Conservation (phyloP, 2,888 invertebrate species). For the Ichneumon xanthorius region DNA sequence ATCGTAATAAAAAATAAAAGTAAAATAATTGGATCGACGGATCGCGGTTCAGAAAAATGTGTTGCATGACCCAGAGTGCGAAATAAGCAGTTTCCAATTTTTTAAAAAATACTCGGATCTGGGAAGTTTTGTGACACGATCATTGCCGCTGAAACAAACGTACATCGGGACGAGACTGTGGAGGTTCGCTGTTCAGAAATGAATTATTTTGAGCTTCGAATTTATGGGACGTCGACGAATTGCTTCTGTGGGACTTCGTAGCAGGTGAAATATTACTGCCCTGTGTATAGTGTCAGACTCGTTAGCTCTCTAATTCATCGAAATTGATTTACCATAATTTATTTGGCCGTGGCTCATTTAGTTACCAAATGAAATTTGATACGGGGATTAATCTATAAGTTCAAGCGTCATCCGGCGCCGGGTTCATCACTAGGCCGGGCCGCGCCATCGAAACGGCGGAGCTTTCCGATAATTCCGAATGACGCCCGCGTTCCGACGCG, state of each 20-base stretch:
- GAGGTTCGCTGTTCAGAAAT: neutral
- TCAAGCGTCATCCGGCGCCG: conserved; percentile 6
- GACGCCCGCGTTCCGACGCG: conserved; percentile 31
- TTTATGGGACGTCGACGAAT: neutral
- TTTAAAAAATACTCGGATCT: neutral
- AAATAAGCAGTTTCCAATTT: neutral
- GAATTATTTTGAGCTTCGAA: neutral
- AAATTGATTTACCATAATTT: neutral
- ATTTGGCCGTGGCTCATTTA: neutral
- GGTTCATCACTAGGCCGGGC: neutral
- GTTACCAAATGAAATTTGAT: conserved; percentile 14
- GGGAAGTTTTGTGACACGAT: neutral
- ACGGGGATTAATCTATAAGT: conserved; percentile 1
- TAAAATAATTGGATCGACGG: neutral
- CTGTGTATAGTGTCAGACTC: neutral
- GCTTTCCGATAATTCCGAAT: conserved; percentile 49
- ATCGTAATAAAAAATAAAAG: neutral
- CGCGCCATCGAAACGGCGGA: conserved; percentile 15
- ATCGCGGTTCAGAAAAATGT: neutral
- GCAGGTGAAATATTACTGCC: neutral
- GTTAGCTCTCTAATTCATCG: conserved; percentile 1
- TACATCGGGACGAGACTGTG: neutral
- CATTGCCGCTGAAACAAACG: neutral
- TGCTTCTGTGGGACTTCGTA: neutral
- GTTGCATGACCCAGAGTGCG: neutral